These are phyloP conservation scores for Drosophila maculinotata DNA, from an alignment of 2,888 invertebrate genomes.

Conservation along the genomic window DNA sequence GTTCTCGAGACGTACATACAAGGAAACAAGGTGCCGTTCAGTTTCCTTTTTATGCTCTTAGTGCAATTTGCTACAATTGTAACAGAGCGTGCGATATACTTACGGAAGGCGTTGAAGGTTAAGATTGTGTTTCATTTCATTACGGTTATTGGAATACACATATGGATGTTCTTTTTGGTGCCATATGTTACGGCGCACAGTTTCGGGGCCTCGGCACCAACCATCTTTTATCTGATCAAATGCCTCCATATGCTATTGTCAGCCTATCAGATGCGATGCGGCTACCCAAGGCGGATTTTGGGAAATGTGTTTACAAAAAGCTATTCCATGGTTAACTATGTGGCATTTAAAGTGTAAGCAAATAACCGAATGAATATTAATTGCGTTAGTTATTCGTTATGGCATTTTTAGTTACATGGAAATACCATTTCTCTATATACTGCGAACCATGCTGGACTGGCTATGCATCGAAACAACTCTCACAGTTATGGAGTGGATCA, in stretches of 20 bases:
- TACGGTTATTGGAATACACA: slow-evolving; percentile 94
- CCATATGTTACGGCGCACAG: slow-evolving; percentile 94
- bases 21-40: slow-evolving; percentile 97
- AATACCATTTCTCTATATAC: slow-evolving; percentile 97
- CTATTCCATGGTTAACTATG: slow-evolving; percentile 95
- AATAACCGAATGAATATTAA: background rate
- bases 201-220: slow-evolving; percentile 89
- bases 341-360: slow-evolving; percentile 94
- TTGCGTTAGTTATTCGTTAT: background rate
- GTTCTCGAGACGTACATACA: slow-evolving; percentile 94
- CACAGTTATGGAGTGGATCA: slow-evolving; percentile 98
- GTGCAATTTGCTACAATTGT: slow-evolving; percentile 97
- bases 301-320: slow-evolving; percentile 99
- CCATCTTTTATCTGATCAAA: slow-evolving; percentile 98
- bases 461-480: slow-evolving; percentile 99
- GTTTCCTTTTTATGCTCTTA: slow-evolving; percentile 97
- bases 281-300: slow-evolving; percentile 97
- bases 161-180: slow-evolving; percentile 98
- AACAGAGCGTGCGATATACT: slow-evolving; percentile 96
- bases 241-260: slow-evolving; percentile 97
- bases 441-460: slow-evolving; percentile 99
- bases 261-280: slow-evolving; percentile 98
- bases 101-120: slow-evolving; percentile 95
- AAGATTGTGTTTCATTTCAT: slow-evolving; percentile 96
- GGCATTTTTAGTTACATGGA: slow-evolving; percentile 89